Base-by-base conservation (phyloP, 2,113 vertebrate species). In the Stomatorhinus ivindoensis region DNA sequence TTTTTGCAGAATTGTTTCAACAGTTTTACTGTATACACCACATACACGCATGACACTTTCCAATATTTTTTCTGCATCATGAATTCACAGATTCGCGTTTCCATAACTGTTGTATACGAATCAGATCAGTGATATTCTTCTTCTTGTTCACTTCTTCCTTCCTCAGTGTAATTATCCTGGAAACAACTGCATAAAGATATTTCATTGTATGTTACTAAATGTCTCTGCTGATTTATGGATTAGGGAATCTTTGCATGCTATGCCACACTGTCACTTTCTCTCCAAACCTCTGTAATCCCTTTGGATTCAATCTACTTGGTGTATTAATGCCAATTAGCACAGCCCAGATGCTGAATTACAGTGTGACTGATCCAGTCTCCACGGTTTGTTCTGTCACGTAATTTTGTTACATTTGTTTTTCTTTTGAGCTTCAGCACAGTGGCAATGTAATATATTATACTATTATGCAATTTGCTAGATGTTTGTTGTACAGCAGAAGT, bases 141-240 rank as follows among this genome's bases (percentile, higher is more conserved):
- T 42, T 11, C 65, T 13, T 31, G 47, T 76, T 9, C 44, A 19
- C 27, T 35, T 47, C n/a, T 27, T 1, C 31, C 31, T 76, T 27
- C 69, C 31, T 76, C 83, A 85, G 58, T 39, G 88, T 89, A 90
- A 31, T 90, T 31, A 55, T 90, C 90, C 65, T 90, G 87, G 88
- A 86, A 88, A 61, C 51, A 89, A 48, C 53, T 82, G 50, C 48
- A 90, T 89, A 90, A 82, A 89, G 85, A 89, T 89, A 83, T 90
- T 87, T 90, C 73, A 80, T 90, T 35, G 13, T 15, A 80, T 39
- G 73, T 17, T 42, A 19, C 31, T 39, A 80, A 42, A 42, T 42
- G 35, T 39, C 73, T 35, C 27, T 73, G 31, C 69, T 80, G 35
- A 80, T 39, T 69, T 31, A 69, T 69, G 61, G 61, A n/a, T 65